Evolutionary conservation across 1,140 invertebrate genomes (phyloP), one percentile per base, ranked within the genome.

Genomic region (Drosophila novamexicana): DNA sequence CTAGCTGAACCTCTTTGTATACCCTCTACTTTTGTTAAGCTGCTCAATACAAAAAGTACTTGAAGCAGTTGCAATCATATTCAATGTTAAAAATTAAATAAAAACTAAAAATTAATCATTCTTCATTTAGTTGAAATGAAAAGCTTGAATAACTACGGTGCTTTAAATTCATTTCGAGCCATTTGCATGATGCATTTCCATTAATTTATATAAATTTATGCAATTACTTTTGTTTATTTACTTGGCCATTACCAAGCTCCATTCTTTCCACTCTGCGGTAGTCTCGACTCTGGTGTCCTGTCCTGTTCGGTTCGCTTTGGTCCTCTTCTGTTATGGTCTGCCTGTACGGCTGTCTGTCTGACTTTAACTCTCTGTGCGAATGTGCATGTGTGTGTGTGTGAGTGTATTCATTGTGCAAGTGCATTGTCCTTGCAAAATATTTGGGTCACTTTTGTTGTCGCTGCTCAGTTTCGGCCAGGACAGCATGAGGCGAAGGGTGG

Each of bases 141-240:
- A 68, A 58, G 64, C 53, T 77, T 75, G 58, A 52, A 59, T 61
- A 86, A 81, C 47, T 82, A 88, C 67, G 77, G 79, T 39, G 72
- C 83, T 86, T 86, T 83, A 79, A 86, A 79, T 86, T 88, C 42
- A 79, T 73, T 76, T 57, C 44, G 47, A 70, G 67, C 59, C 73
- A 82, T 81, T 86, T 78, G 75, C 71, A 76, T 85, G 79, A 86
- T 82, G 83, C 79, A 79, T 86, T 86, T 82, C 83, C 82, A 86
- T 86, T 88, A 88, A 88, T 86, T 88, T 66, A 88, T 89, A 88
- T 86, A 89, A 83, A 86, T 86, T 86, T 89, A 86, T 89, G 83
- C 83, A 88, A 86, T 86, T 86, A 89, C 79, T 86, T 88, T 86
- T 86, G 83, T 86, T 86, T 86, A 86, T 86, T 86, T 80, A 86